These are phyloP conservation scores for Mustela erminea DNA, from an alignment of 2,797 vertebrate species.

Conservation along the genomic window DNA sequence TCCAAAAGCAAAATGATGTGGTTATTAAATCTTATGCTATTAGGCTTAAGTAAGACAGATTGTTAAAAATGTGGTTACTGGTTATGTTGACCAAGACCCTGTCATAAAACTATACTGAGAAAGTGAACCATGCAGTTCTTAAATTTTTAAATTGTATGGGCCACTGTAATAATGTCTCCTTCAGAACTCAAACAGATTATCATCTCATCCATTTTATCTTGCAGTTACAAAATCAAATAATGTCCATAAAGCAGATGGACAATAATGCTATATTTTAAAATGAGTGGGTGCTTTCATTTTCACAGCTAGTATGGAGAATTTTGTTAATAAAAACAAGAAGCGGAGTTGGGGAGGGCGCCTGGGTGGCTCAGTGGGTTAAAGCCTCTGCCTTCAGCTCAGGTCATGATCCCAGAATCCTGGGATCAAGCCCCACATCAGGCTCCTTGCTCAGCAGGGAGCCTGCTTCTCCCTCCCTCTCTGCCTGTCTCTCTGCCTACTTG, in stretches of 20 bases:
- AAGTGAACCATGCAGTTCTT: not conserved
- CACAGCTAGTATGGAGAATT: not conserved
- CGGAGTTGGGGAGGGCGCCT: too few relatives aligned
- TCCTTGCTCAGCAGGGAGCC: too few relatives aligned
- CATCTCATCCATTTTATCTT: not conserved
- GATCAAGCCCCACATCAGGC: too few relatives aligned
- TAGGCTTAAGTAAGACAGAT: constrained; percentile 10
- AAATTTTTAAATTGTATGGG: not conserved
- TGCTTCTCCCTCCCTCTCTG: too few relatives aligned
- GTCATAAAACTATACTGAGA: not conserved
- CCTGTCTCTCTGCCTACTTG: too few relatives aligned
- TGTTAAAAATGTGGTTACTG: constrained; percentile 6
- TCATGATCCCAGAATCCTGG: too few relatives aligned
- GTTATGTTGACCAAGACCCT: not conserved
- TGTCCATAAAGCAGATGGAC: not conserved
- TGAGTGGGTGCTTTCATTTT: not conserved
- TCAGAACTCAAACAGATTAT: not conserved
- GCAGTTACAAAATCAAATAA: not conserved
- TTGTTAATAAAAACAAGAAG: not conserved
- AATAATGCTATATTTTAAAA: not conserved
- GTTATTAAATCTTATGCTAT: not conserved
- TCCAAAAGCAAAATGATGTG: constrained; percentile 13
- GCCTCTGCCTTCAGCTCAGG: too few relatives aligned
- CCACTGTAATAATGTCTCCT: not conserved
- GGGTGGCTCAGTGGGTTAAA: too few relatives aligned